Percentiles rank a stretch among this genome's conserved stretches.
Evolutionary conservation across 2,113 vertebrate genomes (phyloP).

Genomic region (Narcine bancroftii): DNA sequence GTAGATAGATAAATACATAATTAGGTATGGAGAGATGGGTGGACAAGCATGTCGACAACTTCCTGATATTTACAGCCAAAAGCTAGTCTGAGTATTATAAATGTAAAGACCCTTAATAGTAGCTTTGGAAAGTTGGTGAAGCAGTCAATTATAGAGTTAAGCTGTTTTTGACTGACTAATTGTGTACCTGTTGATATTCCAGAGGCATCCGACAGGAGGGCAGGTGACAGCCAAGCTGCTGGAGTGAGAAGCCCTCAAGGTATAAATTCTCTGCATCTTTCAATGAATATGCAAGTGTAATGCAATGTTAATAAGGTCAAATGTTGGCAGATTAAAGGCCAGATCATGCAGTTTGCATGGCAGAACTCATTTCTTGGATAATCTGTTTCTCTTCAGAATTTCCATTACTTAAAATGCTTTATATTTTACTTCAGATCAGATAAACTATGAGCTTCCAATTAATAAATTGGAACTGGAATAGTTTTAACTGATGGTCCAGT

Average conservation of each 20-base stretch:
- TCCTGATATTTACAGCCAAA: background rate
- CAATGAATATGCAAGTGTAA: background rate
- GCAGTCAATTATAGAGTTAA: conserved; percentile 7
- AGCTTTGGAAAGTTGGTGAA: background rate
- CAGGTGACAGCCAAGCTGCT: background rate
- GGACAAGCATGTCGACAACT: background rate
- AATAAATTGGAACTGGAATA: background rate
- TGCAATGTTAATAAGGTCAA: conserved; percentile 35
- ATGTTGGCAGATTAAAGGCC: conserved; percentile 32
- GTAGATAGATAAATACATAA: too few species aligned
- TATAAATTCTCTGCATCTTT: background rate
- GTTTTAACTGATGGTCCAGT: too few species aligned
- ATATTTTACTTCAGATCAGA: background rate
- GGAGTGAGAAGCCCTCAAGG: background rate
- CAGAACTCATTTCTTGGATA: background rate
- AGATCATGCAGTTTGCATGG: background rate
- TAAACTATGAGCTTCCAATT: background rate
- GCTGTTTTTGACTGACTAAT: conserved; percentile 25
- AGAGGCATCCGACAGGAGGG: background rate
- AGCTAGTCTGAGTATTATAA: background rate
- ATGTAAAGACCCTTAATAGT: background rate
- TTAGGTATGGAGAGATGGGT: background rate
- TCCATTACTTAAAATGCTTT: background rate
- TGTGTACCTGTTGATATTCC: conserved; percentile 22
- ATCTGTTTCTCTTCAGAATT: background rate